Conservation (phyloP, 2,888 invertebrate species). For the Eumacrocentrus americanus region DNA sequence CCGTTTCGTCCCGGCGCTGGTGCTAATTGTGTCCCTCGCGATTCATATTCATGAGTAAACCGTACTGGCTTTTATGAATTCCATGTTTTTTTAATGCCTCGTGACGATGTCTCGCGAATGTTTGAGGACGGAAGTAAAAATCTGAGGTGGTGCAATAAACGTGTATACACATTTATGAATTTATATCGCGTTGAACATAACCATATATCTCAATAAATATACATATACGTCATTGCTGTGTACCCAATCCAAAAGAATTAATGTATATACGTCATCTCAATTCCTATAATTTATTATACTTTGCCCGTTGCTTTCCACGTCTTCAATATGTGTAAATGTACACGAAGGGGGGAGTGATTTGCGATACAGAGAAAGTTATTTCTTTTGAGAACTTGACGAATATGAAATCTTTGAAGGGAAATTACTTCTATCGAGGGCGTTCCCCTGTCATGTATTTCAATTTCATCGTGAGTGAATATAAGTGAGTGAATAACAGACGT, state of each 20-base stretch:
- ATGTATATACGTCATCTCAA: too few relatives aligned
- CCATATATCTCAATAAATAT: too few relatives aligned
- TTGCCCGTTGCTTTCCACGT: too few relatives aligned
- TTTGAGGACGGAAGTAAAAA: constrained; percentile 10
- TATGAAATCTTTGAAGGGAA: constrained; percentile 20
- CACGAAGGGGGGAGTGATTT: too few relatives aligned
- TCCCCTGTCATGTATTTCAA: constrained; percentile 1
- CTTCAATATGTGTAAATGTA: too few relatives aligned
- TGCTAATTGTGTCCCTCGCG: constrained; percentile 37
- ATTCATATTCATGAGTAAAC: constrained; percentile 41
- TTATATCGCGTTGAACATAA: too few relatives aligned
- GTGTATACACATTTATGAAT: constrained; percentile 21
- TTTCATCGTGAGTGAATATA: not conserved
- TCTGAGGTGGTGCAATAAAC: constrained; percentile 6
- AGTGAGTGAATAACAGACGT: not conserved
- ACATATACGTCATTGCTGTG: too few relatives aligned
- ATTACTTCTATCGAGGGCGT: constrained; percentile 13
- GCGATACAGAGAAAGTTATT: too few relatives aligned
- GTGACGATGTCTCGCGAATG: constrained; percentile 25
- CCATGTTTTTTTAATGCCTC: constrained; percentile 39
- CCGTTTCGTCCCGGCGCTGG: constrained; percentile 14
- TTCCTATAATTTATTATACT: too few relatives aligned
- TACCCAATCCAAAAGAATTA: too few relatives aligned
- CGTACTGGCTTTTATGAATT: constrained; percentile 38
- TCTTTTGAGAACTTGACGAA: too few relatives aligned